Evolutionary conservation across 2,797 vertebrate species (phyloP).

Genomic region (Darevskia mixta): DNA sequence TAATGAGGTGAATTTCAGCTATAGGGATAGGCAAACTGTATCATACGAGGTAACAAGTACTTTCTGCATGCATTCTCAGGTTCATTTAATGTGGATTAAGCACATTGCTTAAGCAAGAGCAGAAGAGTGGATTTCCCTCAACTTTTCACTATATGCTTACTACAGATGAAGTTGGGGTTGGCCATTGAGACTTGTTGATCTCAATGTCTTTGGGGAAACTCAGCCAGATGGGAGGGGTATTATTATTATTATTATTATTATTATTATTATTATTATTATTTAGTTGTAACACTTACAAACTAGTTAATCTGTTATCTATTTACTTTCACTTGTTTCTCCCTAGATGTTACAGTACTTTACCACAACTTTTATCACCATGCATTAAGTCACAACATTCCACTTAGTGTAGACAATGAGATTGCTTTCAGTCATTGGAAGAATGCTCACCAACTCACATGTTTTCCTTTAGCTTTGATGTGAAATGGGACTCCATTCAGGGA

Average conservation of each 20-base stretch:
- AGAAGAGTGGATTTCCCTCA: background rate
- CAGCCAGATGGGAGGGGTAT: too few species aligned
- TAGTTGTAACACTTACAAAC: background rate
- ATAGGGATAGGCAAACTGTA: too few species aligned
- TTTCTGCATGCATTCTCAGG: too few species aligned
- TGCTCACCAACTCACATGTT: background rate
- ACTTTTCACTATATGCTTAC: background rate
- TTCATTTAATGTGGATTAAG: too few species aligned
- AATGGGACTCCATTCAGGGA: background rate
- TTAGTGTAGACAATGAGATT: background rate
- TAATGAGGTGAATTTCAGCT: too few species aligned
- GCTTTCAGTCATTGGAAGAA: background rate
- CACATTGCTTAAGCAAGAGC: background rate
- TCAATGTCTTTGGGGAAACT: background rate
- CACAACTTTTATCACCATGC: conserved; percentile 1
- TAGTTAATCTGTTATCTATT: background rate
- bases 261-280: too few species aligned
- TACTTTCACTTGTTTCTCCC: background rate
- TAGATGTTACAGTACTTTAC: background rate
- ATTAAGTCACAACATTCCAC: background rate
- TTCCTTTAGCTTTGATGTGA: conserved; percentile 18
- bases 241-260: too few species aligned
- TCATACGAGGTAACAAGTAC: too few species aligned
- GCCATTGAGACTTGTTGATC: background rate
- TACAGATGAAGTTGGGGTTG: background rate